Evolutionary conservation across 2,113 vertebrate genomes (phyloP).

Genomic region (Ceyx margarethae): DNA sequence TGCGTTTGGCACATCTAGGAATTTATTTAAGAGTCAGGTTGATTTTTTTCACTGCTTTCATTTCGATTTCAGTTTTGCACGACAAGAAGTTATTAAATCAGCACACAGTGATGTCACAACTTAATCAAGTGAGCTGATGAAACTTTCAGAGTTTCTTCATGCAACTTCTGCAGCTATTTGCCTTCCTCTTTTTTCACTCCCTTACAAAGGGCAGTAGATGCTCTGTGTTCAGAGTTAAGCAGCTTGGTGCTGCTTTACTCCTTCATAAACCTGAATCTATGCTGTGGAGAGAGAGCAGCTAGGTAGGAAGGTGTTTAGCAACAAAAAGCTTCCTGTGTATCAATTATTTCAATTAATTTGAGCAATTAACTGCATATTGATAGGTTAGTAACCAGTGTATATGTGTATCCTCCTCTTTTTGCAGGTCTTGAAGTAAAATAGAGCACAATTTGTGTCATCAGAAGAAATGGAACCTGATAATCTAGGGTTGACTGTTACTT

Average conservation of each 20-base stretch:
- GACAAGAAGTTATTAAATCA: neutral
- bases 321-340: neutral
- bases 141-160: neutral
- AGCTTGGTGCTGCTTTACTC: neutral
- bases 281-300: neutral
- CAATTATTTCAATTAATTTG: neutral
- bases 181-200: neutral
- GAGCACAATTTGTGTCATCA: neutral
- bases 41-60: neutral
- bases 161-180: neutral
- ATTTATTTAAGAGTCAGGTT: neutral
- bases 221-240: neutral
- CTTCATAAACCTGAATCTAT: neutral
- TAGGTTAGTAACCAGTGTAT: fast-evolving
- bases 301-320: neutral
- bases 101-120: fast-evolving
- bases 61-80: neutral
- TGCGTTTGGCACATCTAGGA: neutral
- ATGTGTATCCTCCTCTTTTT: neutral
- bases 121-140: neutral
- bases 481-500: neutral
- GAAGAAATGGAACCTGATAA: neutral
- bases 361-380: neutral
- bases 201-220: neutral
- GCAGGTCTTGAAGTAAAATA: neutral